phyloP scores from a whole-genome alignment of 2,888 invertebrate genomes.

The Chrysina gloriosa region DNA sequence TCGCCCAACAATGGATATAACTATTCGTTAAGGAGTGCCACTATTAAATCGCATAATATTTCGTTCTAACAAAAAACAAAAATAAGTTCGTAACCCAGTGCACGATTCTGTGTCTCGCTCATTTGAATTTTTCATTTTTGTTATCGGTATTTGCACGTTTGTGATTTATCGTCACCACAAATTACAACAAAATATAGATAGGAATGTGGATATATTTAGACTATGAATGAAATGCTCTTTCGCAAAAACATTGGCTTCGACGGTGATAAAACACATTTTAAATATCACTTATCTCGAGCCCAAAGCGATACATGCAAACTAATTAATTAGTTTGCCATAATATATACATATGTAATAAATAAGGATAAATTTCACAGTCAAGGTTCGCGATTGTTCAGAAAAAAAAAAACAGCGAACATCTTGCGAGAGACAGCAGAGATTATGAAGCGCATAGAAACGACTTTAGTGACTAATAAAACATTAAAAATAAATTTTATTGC shows the following conservation, averaged over 20 bases:
- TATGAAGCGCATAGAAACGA: no score
- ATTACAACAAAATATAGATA: neutral
- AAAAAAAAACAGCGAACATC: neutral
- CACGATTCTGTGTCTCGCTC: no score
- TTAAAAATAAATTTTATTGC: conserved; percentile 13
- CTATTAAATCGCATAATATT: no score
- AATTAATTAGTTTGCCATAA: neutral
- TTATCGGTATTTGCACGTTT: no score
- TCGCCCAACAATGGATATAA: neutral
- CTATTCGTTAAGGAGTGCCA: neutral
- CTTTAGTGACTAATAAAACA: neutral
- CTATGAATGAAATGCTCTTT: neutral
- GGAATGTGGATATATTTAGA: neutral
- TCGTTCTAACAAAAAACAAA: no score
- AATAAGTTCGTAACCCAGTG: no score
- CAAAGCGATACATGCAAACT: neutral
- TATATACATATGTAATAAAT: neutral
- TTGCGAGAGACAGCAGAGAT: neutral
- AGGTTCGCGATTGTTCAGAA: neutral
- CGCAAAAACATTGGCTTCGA: neutral
- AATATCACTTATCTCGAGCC: neutral
- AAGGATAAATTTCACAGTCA: conserved; percentile 6
- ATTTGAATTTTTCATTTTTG: no score
- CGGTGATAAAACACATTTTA: neutral
- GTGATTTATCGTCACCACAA: no score